Conservation (phyloP, 2,888 invertebrate genomes). For the Tridacna crocea region DNA sequence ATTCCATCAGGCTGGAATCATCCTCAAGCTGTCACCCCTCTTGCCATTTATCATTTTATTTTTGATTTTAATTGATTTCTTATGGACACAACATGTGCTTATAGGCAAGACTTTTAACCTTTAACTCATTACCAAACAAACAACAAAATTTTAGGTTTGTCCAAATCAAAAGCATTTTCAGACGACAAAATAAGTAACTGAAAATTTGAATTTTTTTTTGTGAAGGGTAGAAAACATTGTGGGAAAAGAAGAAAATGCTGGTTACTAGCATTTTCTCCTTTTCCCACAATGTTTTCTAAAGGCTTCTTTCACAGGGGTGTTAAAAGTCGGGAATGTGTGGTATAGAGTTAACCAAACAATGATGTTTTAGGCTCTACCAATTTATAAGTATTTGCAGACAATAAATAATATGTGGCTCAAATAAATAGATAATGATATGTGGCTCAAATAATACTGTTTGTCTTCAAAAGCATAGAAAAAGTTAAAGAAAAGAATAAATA, state of each 20-base stretch:
- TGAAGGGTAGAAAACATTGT: conserved; percentile 12
- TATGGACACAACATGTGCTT: background rate
- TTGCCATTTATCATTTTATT: conserved; percentile 9
- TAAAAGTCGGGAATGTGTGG: too few species aligned
- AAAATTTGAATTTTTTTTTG: too few species aligned
- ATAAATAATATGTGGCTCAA: too few species aligned
- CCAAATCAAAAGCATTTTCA: too few species aligned
- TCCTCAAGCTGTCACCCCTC: conserved; percentile 40
- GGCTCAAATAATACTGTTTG: too few species aligned
- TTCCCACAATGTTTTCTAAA: conserved; percentile 3
- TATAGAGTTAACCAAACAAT: too few species aligned
- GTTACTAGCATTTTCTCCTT: background rate
- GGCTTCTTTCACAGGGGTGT: background rate
- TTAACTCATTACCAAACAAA: background rate
- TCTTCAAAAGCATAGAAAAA: too few species aligned
- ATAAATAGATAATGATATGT: too few species aligned
- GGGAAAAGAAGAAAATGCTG: background rate
- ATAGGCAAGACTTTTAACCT: background rate
- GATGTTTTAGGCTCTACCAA: too few species aligned
- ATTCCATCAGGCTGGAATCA: conserved; percentile 14
- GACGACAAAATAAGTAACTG: too few species aligned
- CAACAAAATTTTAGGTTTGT: too few species aligned
- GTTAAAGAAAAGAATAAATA: conserved; percentile 1
- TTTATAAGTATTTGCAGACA: too few species aligned
- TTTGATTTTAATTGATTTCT: conserved; percentile 1